Evolutionary conservation across 53 echinoderm and acorn worm genomes (phyloP).

Genomic region (Glandiceps talaboti): DNA sequence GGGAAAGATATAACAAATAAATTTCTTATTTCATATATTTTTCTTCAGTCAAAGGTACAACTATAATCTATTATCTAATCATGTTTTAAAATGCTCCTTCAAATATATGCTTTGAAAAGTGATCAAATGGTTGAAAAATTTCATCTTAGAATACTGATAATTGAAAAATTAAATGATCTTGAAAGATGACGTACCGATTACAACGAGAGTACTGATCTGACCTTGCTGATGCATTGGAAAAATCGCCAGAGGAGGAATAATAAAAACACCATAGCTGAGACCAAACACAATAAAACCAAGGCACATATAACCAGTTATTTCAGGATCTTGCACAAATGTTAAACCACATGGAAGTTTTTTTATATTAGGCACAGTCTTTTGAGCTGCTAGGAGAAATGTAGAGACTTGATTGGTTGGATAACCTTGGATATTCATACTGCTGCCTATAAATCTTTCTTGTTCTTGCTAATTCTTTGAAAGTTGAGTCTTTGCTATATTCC

Average conservation of each 20-base stretch:
- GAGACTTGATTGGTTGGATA: neutral
- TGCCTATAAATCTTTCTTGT: too few species aligned
- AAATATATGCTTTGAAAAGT: too few species aligned
- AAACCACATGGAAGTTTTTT: slow-evolving; percentile 35
- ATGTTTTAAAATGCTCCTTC: too few species aligned
- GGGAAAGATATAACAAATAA: too few species aligned
- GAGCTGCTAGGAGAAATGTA: neutral
- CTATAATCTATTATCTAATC: too few species aligned
- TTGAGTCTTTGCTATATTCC: too few species aligned
- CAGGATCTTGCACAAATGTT: slow-evolving; percentile 43
- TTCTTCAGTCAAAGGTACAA: too few species aligned
- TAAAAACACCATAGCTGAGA: slow-evolving; percentile 58
- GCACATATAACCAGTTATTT: slow-evolving; percentile 32
- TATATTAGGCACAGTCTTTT: slow-evolving; percentile 26
- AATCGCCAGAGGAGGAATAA: slow-evolving; percentile 48
- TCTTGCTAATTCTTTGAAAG: too few species aligned
- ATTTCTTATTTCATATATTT: too few species aligned
- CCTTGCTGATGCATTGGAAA: slow-evolving; percentile 45
- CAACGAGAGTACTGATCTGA: slow-evolving; percentile 24
- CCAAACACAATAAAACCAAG: slow-evolving; percentile 43
- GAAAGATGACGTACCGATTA: slow-evolving; percentile 44
- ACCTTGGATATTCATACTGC: neutral
- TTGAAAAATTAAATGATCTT: neutral
- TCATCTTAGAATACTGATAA: too few species aligned
- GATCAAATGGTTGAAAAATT: too few species aligned